Percentiles rank a stretch among this genome's conserved stretches.
Evolutionary conservation across 2,797 vertebrate genomes (phyloP).

Genomic region (Poecilia gillii): DNA sequence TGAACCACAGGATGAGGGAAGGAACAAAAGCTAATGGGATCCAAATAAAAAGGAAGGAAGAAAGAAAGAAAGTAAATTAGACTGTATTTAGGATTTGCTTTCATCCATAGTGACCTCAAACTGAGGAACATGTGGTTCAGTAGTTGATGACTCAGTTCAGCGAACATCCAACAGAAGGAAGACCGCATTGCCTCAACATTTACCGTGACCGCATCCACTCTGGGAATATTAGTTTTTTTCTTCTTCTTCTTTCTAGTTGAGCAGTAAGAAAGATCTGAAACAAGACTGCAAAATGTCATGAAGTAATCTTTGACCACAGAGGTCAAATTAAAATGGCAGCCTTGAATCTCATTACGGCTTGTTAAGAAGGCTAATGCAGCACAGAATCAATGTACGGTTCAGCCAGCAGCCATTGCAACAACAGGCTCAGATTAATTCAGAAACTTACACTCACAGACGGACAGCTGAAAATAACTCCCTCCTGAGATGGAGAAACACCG

Average conservation of each 20-base stretch:
- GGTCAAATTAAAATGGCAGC: neutral
- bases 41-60: no score
- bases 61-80: neutral
- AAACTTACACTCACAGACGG: slow-evolving; percentile 5
- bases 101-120: neutral
- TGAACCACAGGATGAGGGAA: no score
- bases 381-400: slow-evolving; percentile 41
- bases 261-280: neutral
- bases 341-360: neutral
- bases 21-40: no score
- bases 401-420: slow-evolving; percentile 15
- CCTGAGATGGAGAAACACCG: slow-evolving; percentile 28
- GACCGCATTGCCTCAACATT: neutral
- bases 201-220: neutral
- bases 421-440: slow-evolving; percentile 3
- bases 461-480: slow-evolving; percentile 22
- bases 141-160: slow-evolving; percentile 5
- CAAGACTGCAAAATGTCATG: neutral
- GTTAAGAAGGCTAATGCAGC: slow-evolving; percentile 54
- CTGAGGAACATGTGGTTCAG: slow-evolving; percentile 3
- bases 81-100: neutral
- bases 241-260: neutral
- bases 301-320: neutral
- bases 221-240: neutral
- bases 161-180: neutral